phyloP scores from a whole-genome alignment of 2,797 vertebrate species.

The Harpagifer antarcticus region DNA sequence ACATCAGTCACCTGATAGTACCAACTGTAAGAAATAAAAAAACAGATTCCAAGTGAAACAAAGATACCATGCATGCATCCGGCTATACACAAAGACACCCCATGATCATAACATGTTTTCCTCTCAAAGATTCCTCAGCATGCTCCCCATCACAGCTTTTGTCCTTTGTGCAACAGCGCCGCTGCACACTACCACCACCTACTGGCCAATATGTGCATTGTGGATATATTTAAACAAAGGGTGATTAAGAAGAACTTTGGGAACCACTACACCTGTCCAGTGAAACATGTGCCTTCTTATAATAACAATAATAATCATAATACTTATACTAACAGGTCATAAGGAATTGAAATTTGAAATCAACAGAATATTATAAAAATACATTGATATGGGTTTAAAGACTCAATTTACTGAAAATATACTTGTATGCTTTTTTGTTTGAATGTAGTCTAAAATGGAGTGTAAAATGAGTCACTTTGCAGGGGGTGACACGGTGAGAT shows the following conservation, averaged over 20 bases:
- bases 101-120: slow-evolving; percentile 81
- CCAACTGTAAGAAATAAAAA: neutral
- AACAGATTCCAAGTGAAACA: neutral
- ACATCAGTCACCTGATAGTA: neutral
- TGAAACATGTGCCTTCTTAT: neutral
- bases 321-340: neutral
- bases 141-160: slow-evolving; percentile 60
- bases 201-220: slow-evolving; percentile 45
- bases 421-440: neutral
- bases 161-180: slow-evolving; percentile 51
- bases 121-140: slow-evolving; percentile 79
- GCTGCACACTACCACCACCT: slow-evolving; percentile 62
- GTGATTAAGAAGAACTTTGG: slow-evolving; percentile 47
- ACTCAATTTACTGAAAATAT: neutral
- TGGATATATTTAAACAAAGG: slow-evolving; percentile 72
- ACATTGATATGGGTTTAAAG: neutral
- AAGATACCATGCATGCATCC: neutral
- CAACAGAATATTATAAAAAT: neutral
- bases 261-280: neutral
- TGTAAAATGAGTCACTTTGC: slow-evolving; percentile 1
- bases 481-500: slow-evolving; percentile 33
- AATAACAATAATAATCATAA: neutral
- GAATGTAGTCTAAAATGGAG: neutral
- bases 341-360: neutral
- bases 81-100: slow-evolving; percentile 40